Conservation (phyloP, 2,888 invertebrate genomes). For the Cantharis lateralis region DNA sequence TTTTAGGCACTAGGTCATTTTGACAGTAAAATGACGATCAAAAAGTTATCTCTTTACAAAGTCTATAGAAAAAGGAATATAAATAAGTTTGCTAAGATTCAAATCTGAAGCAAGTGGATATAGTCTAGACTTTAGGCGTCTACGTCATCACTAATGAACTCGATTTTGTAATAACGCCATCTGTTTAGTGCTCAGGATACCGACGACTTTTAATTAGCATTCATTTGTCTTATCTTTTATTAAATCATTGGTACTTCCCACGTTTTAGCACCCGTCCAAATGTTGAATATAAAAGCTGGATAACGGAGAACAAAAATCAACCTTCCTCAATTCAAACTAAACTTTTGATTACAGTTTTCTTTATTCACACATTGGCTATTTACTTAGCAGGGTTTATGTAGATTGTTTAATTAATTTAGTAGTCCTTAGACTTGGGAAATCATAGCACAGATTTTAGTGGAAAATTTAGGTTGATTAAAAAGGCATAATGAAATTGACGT, state of each 20-base stretch:
- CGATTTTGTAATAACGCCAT: too few species aligned
- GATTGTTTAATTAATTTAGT: background rate
- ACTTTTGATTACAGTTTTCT: background rate
- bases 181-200: too few species aligned
- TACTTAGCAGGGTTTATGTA: background rate
- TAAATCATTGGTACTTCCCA: background rate
- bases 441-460: background rate
- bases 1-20: too few species aligned
- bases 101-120: too few species aligned
- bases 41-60: too few species aligned
- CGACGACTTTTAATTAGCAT: background rate
- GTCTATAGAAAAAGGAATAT: too few species aligned
- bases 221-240: background rate
- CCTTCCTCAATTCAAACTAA: background rate
- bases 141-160: too few species aligned
- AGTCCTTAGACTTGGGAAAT: background rate
- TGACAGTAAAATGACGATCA: too few species aligned
- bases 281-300: background rate
- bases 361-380: background rate
- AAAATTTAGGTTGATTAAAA: background rate
- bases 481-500: background rate
- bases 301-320: background rate
- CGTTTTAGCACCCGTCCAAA: background rate
- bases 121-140: too few species aligned
- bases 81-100: too few species aligned